Evolutionary conservation across 1,140 invertebrate species (phyloP).

Genomic region (Gonatopus flavifemur): DNA sequence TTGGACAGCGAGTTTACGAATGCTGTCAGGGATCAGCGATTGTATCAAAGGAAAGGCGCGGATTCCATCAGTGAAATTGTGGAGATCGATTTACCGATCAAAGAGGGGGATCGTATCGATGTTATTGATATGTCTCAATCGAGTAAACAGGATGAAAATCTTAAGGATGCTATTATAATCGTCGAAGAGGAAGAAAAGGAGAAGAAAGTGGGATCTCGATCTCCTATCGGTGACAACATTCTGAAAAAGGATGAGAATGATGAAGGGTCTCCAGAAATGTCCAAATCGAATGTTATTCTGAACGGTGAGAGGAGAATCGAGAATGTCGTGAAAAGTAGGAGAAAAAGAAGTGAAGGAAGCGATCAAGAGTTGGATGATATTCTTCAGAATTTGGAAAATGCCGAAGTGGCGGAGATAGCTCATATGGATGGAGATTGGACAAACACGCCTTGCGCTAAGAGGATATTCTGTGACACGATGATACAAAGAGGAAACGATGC

Average conservation of each 20-base stretch:
- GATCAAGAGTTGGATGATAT: conserved; percentile 54
- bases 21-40: conserved; percentile 12
- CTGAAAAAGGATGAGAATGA: conserved; percentile 8
- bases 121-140: conserved; percentile 23
- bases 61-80: conserved; percentile 47
- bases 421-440: conserved; percentile 65
- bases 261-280: not conserved
- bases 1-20: conserved; percentile 13
- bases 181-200: conserved; percentile 20
- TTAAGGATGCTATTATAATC: conserved; percentile 21
- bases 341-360: conserved; percentile 40
- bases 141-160: too few species aligned
- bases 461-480: conserved; percentile 75
- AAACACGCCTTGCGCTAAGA: conserved; percentile 73
- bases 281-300: not conserved
- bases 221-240: too few species aligned
- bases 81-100: conserved; percentile 41
- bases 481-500: conserved; percentile 66
- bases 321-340: conserved; percentile 26
- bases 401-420: conserved; percentile 43
- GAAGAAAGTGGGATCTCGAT: too few species aligned
- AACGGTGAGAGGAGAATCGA: not conserved
- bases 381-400: conserved; percentile 60
- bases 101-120: conserved; percentile 15
- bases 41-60: conserved; percentile 35